A percentile compares a stretch with the other conserved stretches of the same genome.
These are phyloP conservation scores for Octopus sinensis DNA, from an alignment of 1,140 invertebrate genomes.

Conservation along the genomic window DNA sequence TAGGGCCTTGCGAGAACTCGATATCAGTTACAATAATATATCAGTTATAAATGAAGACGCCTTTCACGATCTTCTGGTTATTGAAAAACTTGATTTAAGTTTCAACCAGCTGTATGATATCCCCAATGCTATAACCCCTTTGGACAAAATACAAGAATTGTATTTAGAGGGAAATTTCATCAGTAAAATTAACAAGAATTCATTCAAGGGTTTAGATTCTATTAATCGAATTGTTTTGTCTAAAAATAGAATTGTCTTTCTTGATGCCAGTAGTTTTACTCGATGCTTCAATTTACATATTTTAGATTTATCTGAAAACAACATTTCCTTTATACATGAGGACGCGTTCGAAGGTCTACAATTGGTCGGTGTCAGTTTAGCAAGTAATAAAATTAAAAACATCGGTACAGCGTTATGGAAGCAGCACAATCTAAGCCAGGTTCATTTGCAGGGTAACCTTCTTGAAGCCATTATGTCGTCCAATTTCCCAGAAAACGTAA, in stretches of 20 bases:
- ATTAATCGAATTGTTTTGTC: conserved; percentile 23
- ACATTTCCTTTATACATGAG: conserved; percentile 20
- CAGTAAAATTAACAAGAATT: conserved; percentile 6
- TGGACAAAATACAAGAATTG: conserved; percentile 11
- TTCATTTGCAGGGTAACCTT: conserved; percentile 29
- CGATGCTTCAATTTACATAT: conserved; percentile 22
- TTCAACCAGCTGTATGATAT: conserved; percentile 9
- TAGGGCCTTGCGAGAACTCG: conserved; percentile 15
- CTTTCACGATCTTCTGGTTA: conserved; percentile 15
- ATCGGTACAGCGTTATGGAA: conserved; percentile 22
- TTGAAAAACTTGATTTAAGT: conserved; percentile 18
- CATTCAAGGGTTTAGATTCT: background rate
- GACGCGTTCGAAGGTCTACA: conserved; percentile 20
- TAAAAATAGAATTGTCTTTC: conserved; percentile 19
- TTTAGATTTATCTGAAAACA: conserved; percentile 31
- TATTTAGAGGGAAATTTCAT: conserved; percentile 22
- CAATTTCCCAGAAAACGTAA: conserved; percentile 26
- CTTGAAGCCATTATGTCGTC: conserved; percentile 21
- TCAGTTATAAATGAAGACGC: conserved; percentile 16
- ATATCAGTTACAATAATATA: conserved; percentile 23
- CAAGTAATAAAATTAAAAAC: conserved; percentile 23
- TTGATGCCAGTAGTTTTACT: conserved; percentile 19
- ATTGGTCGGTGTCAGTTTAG: conserved; percentile 17
- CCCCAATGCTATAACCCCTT: conserved; percentile 6
- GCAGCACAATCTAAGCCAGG: conserved; percentile 20